Base-by-base conservation (phyloP, 2,797 vertebrate genomes). In the Serranus cabrilla region DNA sequence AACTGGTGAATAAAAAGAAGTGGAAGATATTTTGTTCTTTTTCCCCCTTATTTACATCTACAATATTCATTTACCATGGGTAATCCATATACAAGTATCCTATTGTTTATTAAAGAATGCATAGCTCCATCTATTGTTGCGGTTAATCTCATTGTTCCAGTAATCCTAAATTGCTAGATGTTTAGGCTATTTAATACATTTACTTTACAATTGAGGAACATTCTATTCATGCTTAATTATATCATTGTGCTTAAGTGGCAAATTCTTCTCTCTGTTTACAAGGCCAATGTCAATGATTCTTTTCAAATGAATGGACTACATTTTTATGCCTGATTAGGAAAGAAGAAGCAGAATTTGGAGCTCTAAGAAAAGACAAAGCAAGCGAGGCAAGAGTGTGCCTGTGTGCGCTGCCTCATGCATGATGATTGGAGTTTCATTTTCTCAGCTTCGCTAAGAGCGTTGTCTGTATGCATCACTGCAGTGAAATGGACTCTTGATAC, bases 111-210 rank as follows among this genome's bases (percentile, higher is more conserved):
- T 34, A 50, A 73, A 85, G 58, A 88, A 90, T 78, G 70, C 77
- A 84, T 73, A 66, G 65, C 76, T 71, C 58, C 18, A 80, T 79
- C 76, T 71, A 81, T 87, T 92, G 85, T 90, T 77, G 39, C 63
- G 6, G 80, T 70, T 87, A 89, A 94, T 91, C 90, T 89, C 63
- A 85, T 85, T 92, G 88, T 85, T 83, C 75, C 77, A 86, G 66
- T 91, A 91, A 93, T 91, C 88, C 90, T 59, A 91, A 82, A 86
- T 63, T 63, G 81, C 72, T 68, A 46, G 71, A 90, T 89, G 84
- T 91, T 87, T 83, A 81, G 70, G 70, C 80, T 80, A 66, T 87
- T 81, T 78, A 86, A 87, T 84, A 58, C 76, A 73, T 90, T 87
- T 81, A 74, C 74, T 83, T 87, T 73, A 82, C 83, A 87, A 87